Conservation (phyloP, 1,140 invertebrate species). For the Protaetia brevitarsis region DNA sequence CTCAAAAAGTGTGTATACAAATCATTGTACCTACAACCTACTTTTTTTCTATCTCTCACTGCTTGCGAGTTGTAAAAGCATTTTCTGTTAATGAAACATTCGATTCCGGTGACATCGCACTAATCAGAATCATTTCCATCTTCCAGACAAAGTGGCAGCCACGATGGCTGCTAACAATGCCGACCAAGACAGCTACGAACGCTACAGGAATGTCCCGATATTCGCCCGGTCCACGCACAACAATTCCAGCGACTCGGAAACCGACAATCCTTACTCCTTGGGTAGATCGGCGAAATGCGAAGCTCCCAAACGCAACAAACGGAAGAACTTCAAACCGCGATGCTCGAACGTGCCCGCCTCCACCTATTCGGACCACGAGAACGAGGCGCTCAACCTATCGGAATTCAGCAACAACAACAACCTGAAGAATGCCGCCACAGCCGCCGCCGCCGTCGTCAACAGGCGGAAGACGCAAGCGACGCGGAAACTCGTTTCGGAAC, state of each 20-base stretch:
- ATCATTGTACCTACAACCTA: too few species aligned
- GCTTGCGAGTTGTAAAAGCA: too few species aligned
- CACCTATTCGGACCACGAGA: constrained; percentile 51
- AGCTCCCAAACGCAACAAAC: constrained; percentile 60
- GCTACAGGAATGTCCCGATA: constrained; percentile 32
- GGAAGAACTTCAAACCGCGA: constrained; percentile 66
- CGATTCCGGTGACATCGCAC: too few species aligned
- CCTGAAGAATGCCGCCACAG: constrained; percentile 46
- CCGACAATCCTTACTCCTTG: constrained; percentile 50
- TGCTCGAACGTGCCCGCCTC: constrained; percentile 59
- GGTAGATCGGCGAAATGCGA: constrained; percentile 51
- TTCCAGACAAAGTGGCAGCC: constrained; percentile 44
- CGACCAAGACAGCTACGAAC: constrained; percentile 33
- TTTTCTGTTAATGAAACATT: too few species aligned
- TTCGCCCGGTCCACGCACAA: constrained; percentile 33
- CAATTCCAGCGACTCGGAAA: constrained; percentile 44
- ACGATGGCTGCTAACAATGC: constrained; percentile 40
- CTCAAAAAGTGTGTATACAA: too few species aligned
- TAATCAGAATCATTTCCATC: constrained; percentile 3
- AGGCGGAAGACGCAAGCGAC: constrained; percentile 42
- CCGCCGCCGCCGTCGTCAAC: too few species aligned
- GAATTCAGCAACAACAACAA: constrained; percentile 51
- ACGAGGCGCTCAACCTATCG: constrained; percentile 47
- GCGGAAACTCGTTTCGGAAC: constrained; percentile 39
- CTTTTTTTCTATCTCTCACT: too few species aligned